Base-by-base conservation (phyloP, 2,888 invertebrate species). In the Cyclophora albipunctata region DNA sequence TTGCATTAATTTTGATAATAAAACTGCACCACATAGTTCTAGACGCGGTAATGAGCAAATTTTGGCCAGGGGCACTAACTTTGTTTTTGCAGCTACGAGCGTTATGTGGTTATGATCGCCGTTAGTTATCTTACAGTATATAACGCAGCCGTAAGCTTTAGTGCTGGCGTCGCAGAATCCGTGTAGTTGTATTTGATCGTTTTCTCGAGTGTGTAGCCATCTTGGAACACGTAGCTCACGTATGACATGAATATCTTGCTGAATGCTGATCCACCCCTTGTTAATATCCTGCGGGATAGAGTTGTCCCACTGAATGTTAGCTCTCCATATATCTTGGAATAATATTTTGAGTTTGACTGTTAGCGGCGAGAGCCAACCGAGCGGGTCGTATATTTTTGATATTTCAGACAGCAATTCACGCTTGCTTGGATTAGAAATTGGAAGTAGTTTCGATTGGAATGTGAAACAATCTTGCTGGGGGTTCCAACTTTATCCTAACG, bases 301-400 rank as follows among this genome's bases (percentile, higher is more conserved):
- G 1, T 53, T 51, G 33, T 53, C 54, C 57, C 57, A 54, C 2
- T 46, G 7, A 7, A 54, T 40, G 0, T 51, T 34, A 1, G 35
- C 4, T 3, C 6, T 0, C 55, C 54, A 58, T 6, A 50, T 33
- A 33, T 43, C n/a, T 46, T 55, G 55, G 37, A 60, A 56, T 44
- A 60, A 20, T 7, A 60, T 40, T 34, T 60, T 60, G 2, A 51
- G 37, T 44, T 50, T 56, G 5, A 45, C 53, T 7, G 55, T 44
- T 3, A 58, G n/a, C 0, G 58, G 58, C 0, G 54, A 37, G 1
- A 58, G 34, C 55, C 53, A 60, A 1, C 56, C 60, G 20, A 58
- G 46, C 1, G 60, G 57, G 40, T 60, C 57, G 5, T 50, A 60
- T 44, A 57, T 7, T 45, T 54, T 60, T 0, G 57, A 49, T 37